Conservation (phyloP, 2,888 invertebrate species). For the Beris morrisii region DNA sequence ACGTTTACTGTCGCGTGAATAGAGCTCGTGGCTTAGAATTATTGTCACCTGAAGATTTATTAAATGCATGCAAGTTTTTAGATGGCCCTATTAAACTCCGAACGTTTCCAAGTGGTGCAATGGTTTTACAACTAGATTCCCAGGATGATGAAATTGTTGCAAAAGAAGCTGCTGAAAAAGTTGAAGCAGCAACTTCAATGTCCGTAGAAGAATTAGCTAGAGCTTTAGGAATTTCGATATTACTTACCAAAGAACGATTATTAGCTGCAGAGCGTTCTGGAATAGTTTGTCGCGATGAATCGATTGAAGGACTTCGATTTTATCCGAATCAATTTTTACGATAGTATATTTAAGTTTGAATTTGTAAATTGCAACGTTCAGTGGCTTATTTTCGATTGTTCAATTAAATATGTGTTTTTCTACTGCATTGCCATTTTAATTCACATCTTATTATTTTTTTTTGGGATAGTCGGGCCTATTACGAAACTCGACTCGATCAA, state of each 20-base stretch:
- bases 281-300: constrained; percentile 90
- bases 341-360: not conserved
- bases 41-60: constrained; percentile 93
- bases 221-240: constrained; percentile 78
- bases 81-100: constrained; percentile 74
- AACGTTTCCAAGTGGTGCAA: constrained; percentile 92
- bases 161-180: constrained; percentile 64
- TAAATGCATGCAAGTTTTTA: constrained; percentile 81
- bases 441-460: too few relatives aligned
- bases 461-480: too few relatives aligned
- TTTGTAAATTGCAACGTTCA: too few relatives aligned
- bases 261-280: constrained; percentile 85
- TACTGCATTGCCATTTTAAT: too few relatives aligned
- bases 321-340: constrained; percentile 84
- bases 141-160: constrained; percentile 73
- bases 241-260: constrained; percentile 88
- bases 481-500: too few relatives aligned
- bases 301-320: constrained; percentile 91
- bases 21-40: constrained; percentile 94
- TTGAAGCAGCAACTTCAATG: constrained; percentile 69
- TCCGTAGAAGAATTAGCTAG: constrained; percentile 88
- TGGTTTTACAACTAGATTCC: constrained; percentile 83
- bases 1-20: constrained; percentile 96
- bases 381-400: too few relatives aligned
- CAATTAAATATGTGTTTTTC: too few relatives aligned